Evolutionary conservation across 53 echinoderm and acorn worm species (phyloP).

Genomic region (Henricia sp.): DNA sequence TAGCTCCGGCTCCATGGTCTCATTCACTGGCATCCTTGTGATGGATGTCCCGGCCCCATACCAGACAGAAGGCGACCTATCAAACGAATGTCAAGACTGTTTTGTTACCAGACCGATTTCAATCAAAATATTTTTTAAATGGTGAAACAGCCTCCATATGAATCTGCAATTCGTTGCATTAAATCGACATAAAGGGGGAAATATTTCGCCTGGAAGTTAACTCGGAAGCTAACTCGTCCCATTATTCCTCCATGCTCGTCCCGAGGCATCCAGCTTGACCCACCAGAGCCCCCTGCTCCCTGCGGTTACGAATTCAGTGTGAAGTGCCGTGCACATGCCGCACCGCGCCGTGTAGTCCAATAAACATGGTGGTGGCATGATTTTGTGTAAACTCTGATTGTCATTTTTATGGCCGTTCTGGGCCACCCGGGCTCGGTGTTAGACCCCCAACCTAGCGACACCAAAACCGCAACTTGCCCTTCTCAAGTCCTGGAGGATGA

Average conservation of each 20-base stretch:
- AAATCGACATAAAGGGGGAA: neutral
- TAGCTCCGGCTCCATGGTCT: too few relatives aligned
- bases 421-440: too few relatives aligned
- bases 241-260: neutral
- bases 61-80: neutral
- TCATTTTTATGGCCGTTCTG: constrained; percentile 1
- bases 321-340: neutral
- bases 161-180: neutral
- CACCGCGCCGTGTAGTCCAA: too few relatives aligned
- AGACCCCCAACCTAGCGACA: too few relatives aligned
- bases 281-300: neutral
- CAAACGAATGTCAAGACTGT: neutral
- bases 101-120: neutral
- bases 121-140: neutral
- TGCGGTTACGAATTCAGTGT: neutral
- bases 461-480: too few relatives aligned
- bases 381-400: neutral
- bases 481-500: too few relatives aligned
- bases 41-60: too few relatives aligned
- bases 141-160: neutral
- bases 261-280: neutral
- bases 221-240: too few relatives aligned
- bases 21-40: too few relatives aligned
- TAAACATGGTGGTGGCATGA: neutral
- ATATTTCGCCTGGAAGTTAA: too few relatives aligned